Conservation (phyloP, 2,797 vertebrate genomes). For the Clarias fuscus region DNA sequence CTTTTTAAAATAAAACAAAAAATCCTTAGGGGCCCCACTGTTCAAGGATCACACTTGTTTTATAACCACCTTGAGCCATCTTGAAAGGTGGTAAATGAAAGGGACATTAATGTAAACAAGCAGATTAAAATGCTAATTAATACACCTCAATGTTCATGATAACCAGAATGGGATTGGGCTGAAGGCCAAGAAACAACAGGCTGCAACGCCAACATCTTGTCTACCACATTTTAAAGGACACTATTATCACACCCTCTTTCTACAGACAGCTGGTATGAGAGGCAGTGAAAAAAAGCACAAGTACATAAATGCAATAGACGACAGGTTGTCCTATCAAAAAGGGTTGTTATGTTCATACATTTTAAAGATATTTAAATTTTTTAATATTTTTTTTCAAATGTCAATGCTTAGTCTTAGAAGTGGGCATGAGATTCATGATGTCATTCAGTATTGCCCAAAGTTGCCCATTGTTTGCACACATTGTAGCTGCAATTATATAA, state of each 20-base stretch:
- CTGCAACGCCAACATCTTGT: slow-evolving; percentile 22
- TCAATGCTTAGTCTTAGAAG: not conserved
- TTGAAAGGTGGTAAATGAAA: slow-evolving; percentile 4
- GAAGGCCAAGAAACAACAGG: slow-evolving; percentile 13
- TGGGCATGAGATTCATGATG: not conserved
- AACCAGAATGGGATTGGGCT: slow-evolving; percentile 3
- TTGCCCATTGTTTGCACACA: not conserved
- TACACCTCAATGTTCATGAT: slow-evolving; percentile 12
- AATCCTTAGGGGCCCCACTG: not conserved
- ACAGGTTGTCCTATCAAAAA: not conserved
- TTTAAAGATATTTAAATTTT: not conserved
- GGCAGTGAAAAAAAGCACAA: slow-evolving; percentile 1
- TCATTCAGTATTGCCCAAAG: not conserved
- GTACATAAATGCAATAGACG: no score
- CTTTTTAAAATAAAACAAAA: no score
- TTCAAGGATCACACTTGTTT: not conserved
- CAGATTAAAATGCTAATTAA: slow-evolving; percentile 27
- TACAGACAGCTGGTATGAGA: slow-evolving; percentile 34
- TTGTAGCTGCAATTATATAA: not conserved
- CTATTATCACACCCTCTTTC: slow-evolving; percentile 32
- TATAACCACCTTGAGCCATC: not conserved
- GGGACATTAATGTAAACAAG: slow-evolving; percentile 20
- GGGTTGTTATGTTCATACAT: not conserved
- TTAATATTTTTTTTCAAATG: not conserved
- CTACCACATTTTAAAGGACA: slow-evolving; percentile 39